These are phyloP conservation scores for Eupeodes latifasciatus DNA, from an alignment of 2,888 invertebrate species.

Conservation along the genomic window DNA sequence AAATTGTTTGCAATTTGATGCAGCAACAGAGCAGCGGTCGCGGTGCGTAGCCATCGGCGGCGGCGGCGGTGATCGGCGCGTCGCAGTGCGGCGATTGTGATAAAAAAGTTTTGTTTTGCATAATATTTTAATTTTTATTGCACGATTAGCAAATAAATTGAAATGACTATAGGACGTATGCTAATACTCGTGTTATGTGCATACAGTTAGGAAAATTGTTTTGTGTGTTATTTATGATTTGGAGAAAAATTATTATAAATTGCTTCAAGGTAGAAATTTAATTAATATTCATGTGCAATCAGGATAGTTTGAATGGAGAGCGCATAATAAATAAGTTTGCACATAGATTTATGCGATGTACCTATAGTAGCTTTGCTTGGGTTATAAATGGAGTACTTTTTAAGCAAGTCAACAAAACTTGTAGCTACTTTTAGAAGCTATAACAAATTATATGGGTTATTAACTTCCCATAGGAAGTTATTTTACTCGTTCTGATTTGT, in stretches of 20 bases:
- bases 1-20: neutral
- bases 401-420: too few relatives aligned
- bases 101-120: neutral
- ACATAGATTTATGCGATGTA: too few relatives aligned
- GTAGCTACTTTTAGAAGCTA: too few relatives aligned
- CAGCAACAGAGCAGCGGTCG: neutral
- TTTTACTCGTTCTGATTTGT: too few relatives aligned
- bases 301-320: neutral
- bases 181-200: neutral
- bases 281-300: neutral
- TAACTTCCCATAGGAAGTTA: too few relatives aligned
- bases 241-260: neutral
- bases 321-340: neutral
- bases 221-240: neutral
- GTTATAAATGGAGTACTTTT: too few relatives aligned
- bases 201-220: neutral
- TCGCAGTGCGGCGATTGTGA: neutral
- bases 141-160: constrained; percentile 7
- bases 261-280: neutral
- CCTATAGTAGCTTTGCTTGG: too few relatives aligned
- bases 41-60: neutral
- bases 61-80: neutral
- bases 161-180: neutral
- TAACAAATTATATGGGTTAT: too few relatives aligned
- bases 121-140: constrained; percentile 5